A percentile compares a stretch with the other conserved stretches of the same genome.
Evolutionary conservation across 2,797 vertebrate genomes (phyloP).

Genomic region (Semotilus atromaculatus): DNA sequence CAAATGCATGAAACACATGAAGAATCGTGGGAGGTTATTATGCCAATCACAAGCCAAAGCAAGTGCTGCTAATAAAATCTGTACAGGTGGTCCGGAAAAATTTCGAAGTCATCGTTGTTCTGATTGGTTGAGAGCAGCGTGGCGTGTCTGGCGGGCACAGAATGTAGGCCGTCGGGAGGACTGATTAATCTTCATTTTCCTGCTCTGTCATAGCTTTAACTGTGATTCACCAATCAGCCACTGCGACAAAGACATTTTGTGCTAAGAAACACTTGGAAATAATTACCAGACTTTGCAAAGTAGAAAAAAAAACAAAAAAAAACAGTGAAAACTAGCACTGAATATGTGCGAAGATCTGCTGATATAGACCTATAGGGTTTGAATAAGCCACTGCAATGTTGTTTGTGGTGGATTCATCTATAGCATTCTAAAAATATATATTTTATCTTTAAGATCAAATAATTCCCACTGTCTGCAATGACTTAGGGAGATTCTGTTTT

Average conservation of each 20-base stretch:
- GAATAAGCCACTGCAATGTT: neutral
- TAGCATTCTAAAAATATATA: neutral
- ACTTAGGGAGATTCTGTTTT: neutral
- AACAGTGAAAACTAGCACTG: constrained; percentile 26
- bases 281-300: constrained; percentile 43
- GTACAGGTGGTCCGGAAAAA: constrained; percentile 32
- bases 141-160: constrained; percentile 57
- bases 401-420: neutral
- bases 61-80: constrained; percentile 32
- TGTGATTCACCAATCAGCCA: constrained; percentile 68
- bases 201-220: constrained; percentile 60
- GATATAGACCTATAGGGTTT: neutral
- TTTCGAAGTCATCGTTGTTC: constrained; percentile 15
- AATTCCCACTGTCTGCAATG: neutral
- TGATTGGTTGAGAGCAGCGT: constrained; percentile 43
- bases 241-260: constrained; percentile 59
- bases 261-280: constrained; percentile 32
- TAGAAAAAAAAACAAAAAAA: constrained; percentile 47
- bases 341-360: constrained; percentile 30
- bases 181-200: constrained; percentile 69
- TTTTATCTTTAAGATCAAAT: neutral
- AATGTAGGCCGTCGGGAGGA: constrained; percentile 63
- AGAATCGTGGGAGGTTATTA: constrained; percentile 17
- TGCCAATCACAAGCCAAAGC: constrained; percentile 15
- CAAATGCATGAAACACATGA: constrained; percentile 12